Conservation (phyloP, 2,113 vertebrate species). For the Phocoena sinus region DNA sequence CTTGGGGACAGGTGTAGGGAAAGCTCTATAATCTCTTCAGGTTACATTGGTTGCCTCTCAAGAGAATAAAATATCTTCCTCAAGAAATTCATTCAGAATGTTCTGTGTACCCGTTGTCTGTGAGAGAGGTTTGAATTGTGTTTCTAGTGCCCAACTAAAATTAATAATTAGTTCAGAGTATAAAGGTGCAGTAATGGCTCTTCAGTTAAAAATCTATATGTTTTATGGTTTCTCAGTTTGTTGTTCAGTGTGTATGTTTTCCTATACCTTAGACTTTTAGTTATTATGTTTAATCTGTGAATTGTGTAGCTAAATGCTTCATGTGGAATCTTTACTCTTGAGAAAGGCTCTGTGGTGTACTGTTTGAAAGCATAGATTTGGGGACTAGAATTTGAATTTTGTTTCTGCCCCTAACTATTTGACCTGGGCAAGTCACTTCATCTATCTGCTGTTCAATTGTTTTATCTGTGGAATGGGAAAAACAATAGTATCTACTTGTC, state of each 20-base stretch:
- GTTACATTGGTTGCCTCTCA: neutral
- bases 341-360: neutral
- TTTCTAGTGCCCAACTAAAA: constrained; percentile 1
- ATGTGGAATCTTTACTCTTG: neutral
- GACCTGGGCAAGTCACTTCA: neutral
- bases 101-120: neutral
- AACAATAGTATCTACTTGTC: neutral
- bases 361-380: neutral
- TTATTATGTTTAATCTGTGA: neutral
- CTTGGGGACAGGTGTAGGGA: neutral
- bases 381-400: neutral
- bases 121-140: neutral
- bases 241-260: neutral
- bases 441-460: neutral
- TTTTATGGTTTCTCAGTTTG: neutral
- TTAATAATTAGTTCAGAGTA: constrained; percentile 24
- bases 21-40: neutral
- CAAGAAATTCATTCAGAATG: constrained; percentile 3
- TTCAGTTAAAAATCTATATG: neutral
- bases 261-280: neutral
- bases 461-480: neutral
- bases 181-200: neutral
- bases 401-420: neutral
- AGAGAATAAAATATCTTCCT: neutral
- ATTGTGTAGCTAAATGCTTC: neutral